Evolutionary conservation across 1,140 invertebrate genomes (phyloP).

Genomic region (Tetraneura akinire): DNA sequence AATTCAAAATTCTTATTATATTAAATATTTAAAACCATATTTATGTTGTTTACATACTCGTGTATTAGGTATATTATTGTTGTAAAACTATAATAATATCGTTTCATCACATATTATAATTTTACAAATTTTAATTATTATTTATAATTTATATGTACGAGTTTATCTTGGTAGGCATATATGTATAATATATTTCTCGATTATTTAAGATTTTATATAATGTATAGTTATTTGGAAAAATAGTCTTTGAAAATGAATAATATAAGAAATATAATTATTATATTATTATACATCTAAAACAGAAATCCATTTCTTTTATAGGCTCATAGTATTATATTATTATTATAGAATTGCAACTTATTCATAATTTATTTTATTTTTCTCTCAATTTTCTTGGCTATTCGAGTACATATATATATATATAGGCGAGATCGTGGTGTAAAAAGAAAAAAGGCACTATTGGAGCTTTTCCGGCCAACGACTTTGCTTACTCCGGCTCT

Average conservation of each 20-base stretch:
- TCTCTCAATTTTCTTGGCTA: constrained; percentile 37
- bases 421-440: constrained; percentile 15
- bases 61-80: too few relatives aligned
- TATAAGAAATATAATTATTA: not conserved
- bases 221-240: not conserved
- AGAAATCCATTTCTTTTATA: constrained; percentile 16
- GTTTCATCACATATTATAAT: too few relatives aligned
- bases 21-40: too few relatives aligned
- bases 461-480: constrained; percentile 49
- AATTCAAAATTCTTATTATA: too few relatives aligned
- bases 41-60: too few relatives aligned
- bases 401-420: constrained; percentile 14
- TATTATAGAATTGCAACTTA: not conserved
- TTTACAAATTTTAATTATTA: too few relatives aligned
- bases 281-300: constrained; percentile 3
- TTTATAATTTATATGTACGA: too few relatives aligned
- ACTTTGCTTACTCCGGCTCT: constrained; percentile 38
- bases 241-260: constrained; percentile 1
- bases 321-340: not conserved
- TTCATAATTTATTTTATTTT: constrained; percentile 29
- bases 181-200: too few relatives aligned
- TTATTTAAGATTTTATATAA: too few relatives aligned
- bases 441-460: constrained; percentile 38
- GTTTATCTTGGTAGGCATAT: too few relatives aligned
- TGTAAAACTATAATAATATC: too few relatives aligned